These are phyloP conservation scores for Drosophila paramelanica DNA, from an alignment of 2,888 invertebrate species.

Conservation along the genomic window DNA sequence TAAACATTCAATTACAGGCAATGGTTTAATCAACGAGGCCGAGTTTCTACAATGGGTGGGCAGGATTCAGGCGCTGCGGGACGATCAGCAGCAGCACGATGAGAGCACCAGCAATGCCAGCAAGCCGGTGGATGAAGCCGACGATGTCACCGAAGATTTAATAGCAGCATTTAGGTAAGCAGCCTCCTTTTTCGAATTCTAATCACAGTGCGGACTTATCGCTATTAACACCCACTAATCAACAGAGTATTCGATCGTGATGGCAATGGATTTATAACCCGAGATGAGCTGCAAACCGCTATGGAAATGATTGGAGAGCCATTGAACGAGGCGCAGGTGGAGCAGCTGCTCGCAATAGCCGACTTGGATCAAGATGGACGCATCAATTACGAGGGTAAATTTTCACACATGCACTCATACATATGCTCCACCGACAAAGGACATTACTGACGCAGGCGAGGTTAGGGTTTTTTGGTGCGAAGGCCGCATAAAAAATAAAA, in stretches of 20 bases:
- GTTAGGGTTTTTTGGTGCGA: constrained; percentile 18
- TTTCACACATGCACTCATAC: background rate
- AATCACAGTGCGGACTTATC: no score
- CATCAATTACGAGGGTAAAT: constrained; percentile 92
- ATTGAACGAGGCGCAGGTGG: constrained; percentile 90
- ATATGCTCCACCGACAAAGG: constrained; percentile 35
- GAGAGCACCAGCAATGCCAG: constrained; percentile 83
- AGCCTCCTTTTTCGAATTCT: background rate
- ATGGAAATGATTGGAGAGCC: constrained; percentile 93
- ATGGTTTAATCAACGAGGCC: constrained; percentile 91
- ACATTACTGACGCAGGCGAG: constrained; percentile 41
- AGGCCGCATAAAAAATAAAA: constrained; percentile 44
- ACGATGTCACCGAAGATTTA: constrained; percentile 91
- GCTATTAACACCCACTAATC: background rate
- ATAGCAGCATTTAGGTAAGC: constrained; percentile 92
- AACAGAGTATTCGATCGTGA: constrained; percentile 94
- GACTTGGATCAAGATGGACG: constrained; percentile 92
- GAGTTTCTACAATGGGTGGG: constrained; percentile 92
- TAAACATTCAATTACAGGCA: constrained; percentile 86
- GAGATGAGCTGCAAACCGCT: constrained; percentile 91
- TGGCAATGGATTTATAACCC: constrained; percentile 94
- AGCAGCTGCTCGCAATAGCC: constrained; percentile 90
- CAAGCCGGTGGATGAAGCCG: constrained; percentile 85
- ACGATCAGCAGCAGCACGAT: constrained; percentile 83
- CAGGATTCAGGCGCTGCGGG: constrained; percentile 89